Percentiles rank a stretch among this genome's conserved stretches.
Evolutionary conservation across 1,140 invertebrate genomes (phyloP).

Genomic region (Aethina tumida): DNA sequence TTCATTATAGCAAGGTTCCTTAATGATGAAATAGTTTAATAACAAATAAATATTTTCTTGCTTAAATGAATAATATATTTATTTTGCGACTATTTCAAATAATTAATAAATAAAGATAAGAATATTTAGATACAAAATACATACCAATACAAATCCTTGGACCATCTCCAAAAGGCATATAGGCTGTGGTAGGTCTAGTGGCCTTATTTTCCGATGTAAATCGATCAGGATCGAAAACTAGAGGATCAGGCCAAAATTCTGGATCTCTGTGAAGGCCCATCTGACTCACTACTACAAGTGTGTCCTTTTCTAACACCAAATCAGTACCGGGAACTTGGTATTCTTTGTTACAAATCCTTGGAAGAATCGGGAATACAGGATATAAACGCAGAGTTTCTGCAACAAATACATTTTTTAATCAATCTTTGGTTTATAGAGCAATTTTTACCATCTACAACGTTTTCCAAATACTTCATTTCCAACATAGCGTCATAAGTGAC

Average conservation of each 20-base stretch:
- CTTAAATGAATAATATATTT: too few relatives aligned
- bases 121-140: slow-evolving; percentile 21
- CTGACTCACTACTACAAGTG: slow-evolving; percentile 47
- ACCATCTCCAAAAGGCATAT: slow-evolving; percentile 50
- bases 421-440: slow-evolving; percentile 29
- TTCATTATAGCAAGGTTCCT: too few relatives aligned
- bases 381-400: slow-evolving; percentile 25
- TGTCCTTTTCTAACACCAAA: slow-evolving; percentile 50
- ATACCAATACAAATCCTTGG: slow-evolving; percentile 48
- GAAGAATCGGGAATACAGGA: slow-evolving; percentile 31
- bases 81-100: too few relatives aligned
- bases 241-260: slow-evolving; percentile 46
- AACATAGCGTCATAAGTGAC: slow-evolving; percentile 46
- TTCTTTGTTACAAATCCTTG: slow-evolving; percentile 36
- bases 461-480: slow-evolving; percentile 39
- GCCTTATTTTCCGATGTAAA: slow-evolving; percentile 38
- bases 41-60: too few relatives aligned
- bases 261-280: slow-evolving; percentile 52
- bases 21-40: too few relatives aligned
- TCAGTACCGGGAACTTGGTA: slow-evolving; percentile 45
- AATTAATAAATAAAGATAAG: slow-evolving; percentile 21
- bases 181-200: slow-evolving; percentile 33
- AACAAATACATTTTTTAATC: too few relatives aligned
- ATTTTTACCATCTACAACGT: slow-evolving; percentile 38
- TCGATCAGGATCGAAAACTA: slow-evolving; percentile 51